Conservation (phyloP, 2,113 vertebrate genomes). For the Marmota monax region DNA sequence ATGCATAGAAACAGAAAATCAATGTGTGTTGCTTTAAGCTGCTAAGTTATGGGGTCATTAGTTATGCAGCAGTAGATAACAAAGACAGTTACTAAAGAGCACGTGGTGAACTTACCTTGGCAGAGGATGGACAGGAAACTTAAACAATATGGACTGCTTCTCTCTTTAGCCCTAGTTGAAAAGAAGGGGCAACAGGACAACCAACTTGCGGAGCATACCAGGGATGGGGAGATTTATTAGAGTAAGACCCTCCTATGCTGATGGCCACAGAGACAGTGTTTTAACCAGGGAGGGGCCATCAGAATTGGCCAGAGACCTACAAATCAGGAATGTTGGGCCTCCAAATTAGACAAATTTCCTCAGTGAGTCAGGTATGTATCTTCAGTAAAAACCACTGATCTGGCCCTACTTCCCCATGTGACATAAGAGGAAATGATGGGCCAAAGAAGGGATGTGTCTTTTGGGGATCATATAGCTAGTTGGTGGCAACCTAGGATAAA, state of each 20-base stretch:
- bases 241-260: neutral
- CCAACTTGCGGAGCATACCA: neutral
- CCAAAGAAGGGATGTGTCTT: neutral
- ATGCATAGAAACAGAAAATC: neutral
- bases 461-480: neutral
- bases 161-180: neutral
- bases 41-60: neutral
- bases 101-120: neutral
- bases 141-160: neutral
- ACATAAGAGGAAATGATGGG: neutral
- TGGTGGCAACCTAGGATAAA: neutral
- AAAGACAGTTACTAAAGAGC: neutral
- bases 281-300: neutral
- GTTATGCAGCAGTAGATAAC: neutral
- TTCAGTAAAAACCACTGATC: neutral
- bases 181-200: neutral
- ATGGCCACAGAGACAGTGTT: neutral
- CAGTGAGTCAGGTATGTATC: accelerated
- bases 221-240: neutral
- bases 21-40: neutral
- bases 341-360: neutral
- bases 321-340: neutral
- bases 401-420: neutral
- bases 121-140: neutral
- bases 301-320: neutral